Conservation (phyloP, 2,797 vertebrate species). For the Muraenolepis orangiensis region DNA sequence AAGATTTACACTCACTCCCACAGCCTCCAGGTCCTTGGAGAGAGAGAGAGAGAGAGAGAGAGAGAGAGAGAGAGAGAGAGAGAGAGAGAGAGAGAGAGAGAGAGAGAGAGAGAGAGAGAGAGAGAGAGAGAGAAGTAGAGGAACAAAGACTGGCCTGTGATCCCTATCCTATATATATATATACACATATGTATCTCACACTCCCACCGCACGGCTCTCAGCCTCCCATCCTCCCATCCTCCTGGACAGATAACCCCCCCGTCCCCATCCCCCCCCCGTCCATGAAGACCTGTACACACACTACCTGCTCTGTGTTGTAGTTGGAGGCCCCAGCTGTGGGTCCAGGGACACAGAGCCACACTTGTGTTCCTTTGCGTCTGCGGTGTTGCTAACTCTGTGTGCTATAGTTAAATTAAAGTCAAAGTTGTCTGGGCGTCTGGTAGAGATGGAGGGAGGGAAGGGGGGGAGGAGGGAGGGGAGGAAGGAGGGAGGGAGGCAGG, state of each 20-base stretch:
- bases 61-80: background rate
- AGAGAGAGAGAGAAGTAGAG: background rate
- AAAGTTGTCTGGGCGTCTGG: background rate
- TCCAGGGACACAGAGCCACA: background rate
- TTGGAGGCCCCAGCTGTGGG: background rate
- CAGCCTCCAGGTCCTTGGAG: background rate
- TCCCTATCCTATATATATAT: background rate
- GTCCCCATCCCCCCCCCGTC: no score
- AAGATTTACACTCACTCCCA: no score
- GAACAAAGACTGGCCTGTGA: conserved; percentile 32
- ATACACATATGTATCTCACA: background rate
- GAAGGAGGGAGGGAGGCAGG: background rate
- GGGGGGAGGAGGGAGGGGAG: no score
- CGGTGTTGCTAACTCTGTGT: background rate
- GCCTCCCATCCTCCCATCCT: background rate
- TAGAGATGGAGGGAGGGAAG: background rate
- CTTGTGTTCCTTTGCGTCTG: background rate
- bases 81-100: no score
- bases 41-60: background rate
- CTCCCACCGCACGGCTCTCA: background rate
- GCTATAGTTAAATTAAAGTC: background rate
- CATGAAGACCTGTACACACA: no score
- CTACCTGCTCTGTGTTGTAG: background rate
- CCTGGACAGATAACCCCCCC: background rate
- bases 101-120: no score